Base-by-base conservation (phyloP, 2,888 invertebrate species). In the Chloromyia formosa region DNA sequence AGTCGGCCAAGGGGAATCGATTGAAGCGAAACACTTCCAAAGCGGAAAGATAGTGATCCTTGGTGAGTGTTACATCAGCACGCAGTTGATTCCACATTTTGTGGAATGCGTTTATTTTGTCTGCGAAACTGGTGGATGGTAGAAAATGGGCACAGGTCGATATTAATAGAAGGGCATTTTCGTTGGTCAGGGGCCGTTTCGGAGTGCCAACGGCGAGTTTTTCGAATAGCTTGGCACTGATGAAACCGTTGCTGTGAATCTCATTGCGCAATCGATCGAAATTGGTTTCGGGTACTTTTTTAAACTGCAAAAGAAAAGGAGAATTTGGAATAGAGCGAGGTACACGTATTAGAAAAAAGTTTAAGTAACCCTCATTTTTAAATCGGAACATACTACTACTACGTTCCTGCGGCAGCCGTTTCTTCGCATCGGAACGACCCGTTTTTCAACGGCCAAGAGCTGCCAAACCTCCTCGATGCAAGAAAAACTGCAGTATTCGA, bases 1-100 rank as follows among this genome's bases (percentile, higher is more conserved):
- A 79, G 53, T 84, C 81, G 0, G 56, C 2, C n/a, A 85, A 49
- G 1, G 82, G 82, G 85, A 90, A 87, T 66, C 86, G 83, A 80
- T 92, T 92, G 10, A 89, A 88, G n/a, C 88, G 87, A 79, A 90
- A 88, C 1, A 89, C 87, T 79, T 86, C 83, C 0, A 92, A 82
- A 53, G 90, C 83, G 10, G 88, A 87, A 80, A 90, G 87, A 78
- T 89, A 90, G 71, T 83, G 82, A 1, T 78, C 75, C 54, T 80
- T 74, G 1, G 75, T 80, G 1, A 83, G 79, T 60, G 79, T 78
- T 77, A 88, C 54, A 4, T 75, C 72, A 1, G 74, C 73, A 1
- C 84, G 83, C 18, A 91, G 80, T 49, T 87, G 83, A 22, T 83
- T 81, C 89, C 90, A 91, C n/a, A 90, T 81, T 74, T 86, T 83